These are phyloP conservation scores for Microcebus murinus DNA, from an alignment of 2,113 vertebrate species.

Conservation along the genomic window DNA sequence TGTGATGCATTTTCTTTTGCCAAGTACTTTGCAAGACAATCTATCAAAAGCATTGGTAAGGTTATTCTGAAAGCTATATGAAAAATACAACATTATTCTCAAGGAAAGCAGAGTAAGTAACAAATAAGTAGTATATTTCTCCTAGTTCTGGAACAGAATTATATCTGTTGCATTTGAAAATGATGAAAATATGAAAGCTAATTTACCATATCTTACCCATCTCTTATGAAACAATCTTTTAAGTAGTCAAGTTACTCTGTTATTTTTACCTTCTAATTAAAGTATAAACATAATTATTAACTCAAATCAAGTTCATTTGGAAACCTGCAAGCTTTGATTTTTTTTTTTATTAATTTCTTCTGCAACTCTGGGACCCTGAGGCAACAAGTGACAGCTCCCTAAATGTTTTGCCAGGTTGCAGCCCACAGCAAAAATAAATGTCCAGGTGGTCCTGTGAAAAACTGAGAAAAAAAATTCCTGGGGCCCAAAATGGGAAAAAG, in stretches of 20 bases:
- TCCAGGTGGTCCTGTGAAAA: background rate
- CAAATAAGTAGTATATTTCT: background rate
- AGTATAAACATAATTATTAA: conserved; percentile 21
- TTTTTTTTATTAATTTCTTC: background rate
- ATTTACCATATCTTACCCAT: background rate
- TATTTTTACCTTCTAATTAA: background rate
- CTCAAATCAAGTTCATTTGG: background rate
- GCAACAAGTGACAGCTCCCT: background rate
- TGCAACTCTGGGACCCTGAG: background rate
- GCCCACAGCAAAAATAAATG: background rate
- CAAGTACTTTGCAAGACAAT: background rate
- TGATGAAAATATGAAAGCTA: conserved; percentile 47
- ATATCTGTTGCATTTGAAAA: background rate
- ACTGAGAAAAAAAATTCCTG: background rate
- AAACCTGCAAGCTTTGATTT: background rate
- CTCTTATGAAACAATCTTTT: conserved; percentile 12
- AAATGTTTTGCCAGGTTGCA: background rate
- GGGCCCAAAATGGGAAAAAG: background rate
- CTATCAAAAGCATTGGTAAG: conserved; percentile 16
- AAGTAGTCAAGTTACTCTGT: background rate
- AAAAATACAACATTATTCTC: conserved; percentile 35
- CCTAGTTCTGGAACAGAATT: conserved; percentile 7
- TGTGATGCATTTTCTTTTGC: conserved; percentile 32
- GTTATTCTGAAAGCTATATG: background rate
- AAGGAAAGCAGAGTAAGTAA: conserved; percentile 34